A percentile compares a stretch with the other conserved stretches of the same genome.
Conservation (phyloP, 23 tunicate genomes). For the Ascidia mentula region DNA sequence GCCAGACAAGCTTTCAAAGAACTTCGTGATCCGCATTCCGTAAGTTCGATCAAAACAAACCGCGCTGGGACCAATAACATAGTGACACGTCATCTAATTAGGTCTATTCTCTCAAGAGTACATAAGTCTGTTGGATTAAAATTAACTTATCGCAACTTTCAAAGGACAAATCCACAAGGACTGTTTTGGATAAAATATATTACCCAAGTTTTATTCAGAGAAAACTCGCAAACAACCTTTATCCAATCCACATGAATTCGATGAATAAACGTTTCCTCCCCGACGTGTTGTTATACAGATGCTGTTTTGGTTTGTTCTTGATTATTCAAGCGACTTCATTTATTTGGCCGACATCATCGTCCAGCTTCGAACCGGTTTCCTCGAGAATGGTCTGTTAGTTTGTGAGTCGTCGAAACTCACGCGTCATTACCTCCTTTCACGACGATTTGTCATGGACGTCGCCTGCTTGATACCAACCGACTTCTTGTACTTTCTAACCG, state of each 20-base stretch:
- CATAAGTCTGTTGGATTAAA: too few relatives aligned
- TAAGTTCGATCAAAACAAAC: too few relatives aligned
- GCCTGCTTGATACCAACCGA: conserved; percentile 61
- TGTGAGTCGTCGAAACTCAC: conserved; percentile 34
- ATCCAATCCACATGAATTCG: neutral
- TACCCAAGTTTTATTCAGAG: neutral
- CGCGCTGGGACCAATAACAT: too few relatives aligned
- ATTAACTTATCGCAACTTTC: too few relatives aligned
- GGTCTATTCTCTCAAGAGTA: neutral
- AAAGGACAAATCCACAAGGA: neutral
- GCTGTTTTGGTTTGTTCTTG: conserved; percentile 49
- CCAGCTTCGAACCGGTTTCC: conserved; percentile 60
- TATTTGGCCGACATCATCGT: conserved; percentile 66
- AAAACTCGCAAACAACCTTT: neutral
- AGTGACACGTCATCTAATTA: too few relatives aligned
- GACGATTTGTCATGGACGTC: conserved; percentile 59
- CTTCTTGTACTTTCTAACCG: conserved; percentile 29
- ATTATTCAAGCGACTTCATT: conserved; percentile 65
- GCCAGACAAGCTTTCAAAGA: conserved; percentile 85
- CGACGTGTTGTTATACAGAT: neutral
- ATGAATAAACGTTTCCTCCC: neutral
- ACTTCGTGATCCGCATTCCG: conserved; percentile 23
- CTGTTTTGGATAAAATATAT: neutral
- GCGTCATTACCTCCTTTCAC: conserved; percentile 57
- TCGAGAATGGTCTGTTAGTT: conserved; percentile 86